phyloP scores from a whole-genome alignment of 1,140 invertebrate genomes.

The Magallana ariakensis region DNA sequence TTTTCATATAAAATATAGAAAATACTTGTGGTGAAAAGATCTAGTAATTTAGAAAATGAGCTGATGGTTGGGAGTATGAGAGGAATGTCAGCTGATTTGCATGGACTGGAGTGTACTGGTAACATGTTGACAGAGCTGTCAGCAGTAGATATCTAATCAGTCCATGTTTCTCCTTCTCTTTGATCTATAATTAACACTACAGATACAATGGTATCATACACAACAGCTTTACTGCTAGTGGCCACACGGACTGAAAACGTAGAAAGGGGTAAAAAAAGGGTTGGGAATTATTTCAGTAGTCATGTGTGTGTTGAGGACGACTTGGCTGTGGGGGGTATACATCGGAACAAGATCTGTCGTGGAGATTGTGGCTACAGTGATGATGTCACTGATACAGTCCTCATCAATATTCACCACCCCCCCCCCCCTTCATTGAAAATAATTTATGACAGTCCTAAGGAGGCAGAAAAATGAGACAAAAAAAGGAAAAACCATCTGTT shows the following conservation, averaged over 20 bases:
- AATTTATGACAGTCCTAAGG: no score
- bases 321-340: not conserved
- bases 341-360: not conserved
- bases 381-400: not conserved
- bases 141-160: not conserved
- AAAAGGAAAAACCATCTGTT: no score
- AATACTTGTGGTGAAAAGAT: no score
- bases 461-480: no score
- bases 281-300: not conserved
- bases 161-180: not conserved
- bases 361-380: not conserved
- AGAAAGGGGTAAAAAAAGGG: not conserved
- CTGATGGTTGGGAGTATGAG: not conserved
- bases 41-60: no score
- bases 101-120: not conserved
- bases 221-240: not conserved
- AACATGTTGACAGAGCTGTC: not conserved
- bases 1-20: no score
- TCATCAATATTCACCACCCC: not conserved
- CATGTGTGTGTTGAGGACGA: not conserved
- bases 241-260: not conserved
- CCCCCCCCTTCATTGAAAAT: no score
- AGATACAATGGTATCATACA: not conserved
- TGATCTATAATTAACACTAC: slow-evolving; percentile 12
- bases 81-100: not conserved